phyloP scores from a whole-genome alignment of 2,888 invertebrate species.

The Noctua pronuba region DNA sequence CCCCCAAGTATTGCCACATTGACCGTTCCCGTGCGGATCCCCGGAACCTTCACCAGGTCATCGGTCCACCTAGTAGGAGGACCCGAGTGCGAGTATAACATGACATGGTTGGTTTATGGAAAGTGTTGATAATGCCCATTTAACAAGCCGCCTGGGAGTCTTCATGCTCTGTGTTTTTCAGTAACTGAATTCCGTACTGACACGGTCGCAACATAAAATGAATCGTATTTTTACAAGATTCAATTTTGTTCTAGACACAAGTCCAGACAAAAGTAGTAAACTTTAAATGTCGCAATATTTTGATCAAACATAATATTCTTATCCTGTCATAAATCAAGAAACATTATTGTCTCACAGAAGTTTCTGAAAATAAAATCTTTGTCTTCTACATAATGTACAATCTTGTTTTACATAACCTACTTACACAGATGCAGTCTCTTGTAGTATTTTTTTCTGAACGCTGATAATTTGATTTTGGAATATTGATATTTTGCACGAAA shows the following conservation, averaged over 20 bases:
- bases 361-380: slow-evolving; percentile 4
- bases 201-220: background rate
- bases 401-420: background rate
- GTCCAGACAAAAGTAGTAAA: background rate
- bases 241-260: background rate
- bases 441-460: background rate
- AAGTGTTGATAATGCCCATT: background rate
- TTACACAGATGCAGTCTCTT: background rate
- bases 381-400: background rate
- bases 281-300: slow-evolving; percentile 11
- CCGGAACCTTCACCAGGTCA: too few species aligned
- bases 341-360: background rate
- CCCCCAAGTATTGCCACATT: too few species aligned
- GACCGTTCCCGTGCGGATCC: too few species aligned
- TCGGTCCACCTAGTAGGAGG: too few species aligned
- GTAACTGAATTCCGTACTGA: background rate
- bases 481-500: background rate
- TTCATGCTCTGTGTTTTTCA: background rate
- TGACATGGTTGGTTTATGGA: background rate
- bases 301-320: background rate
- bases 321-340: background rate
- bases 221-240: background rate
- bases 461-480: background rate
- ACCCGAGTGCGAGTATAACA: background rate
- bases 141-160: background rate